Conservation (phyloP, 2,888 invertebrate genomes). For the Trichacis sp. region DNA sequence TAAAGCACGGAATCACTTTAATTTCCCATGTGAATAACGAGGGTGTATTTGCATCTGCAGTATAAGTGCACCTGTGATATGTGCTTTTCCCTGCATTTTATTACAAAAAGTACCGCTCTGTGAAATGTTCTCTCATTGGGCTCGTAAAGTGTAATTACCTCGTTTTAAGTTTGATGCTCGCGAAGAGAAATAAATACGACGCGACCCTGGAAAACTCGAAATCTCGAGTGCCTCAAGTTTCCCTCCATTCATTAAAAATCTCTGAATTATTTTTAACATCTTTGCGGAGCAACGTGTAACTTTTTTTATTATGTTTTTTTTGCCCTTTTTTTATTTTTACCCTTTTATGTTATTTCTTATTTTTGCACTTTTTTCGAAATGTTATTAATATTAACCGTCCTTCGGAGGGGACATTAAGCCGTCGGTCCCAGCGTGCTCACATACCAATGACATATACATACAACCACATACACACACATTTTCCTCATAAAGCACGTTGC, state of each 20-base stretch:
- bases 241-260: constrained; percentile 14
- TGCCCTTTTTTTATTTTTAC: too few relatives aligned
- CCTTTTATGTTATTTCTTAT: too few relatives aligned
- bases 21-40: constrained; percentile 36
- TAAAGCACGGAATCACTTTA: constrained; percentile 13
- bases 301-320: too few relatives aligned
- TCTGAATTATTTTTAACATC: too few relatives aligned
- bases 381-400: too few relatives aligned
- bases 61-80: constrained; percentile 37
- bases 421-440: too few relatives aligned
- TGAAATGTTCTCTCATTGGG: constrained; percentile 41
- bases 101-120: constrained; percentile 35
- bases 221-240: background rate
- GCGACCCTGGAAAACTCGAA: constrained; percentile 3
- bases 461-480: too few relatives aligned
- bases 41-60: constrained; percentile 34
- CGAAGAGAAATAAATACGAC: constrained; percentile 29
- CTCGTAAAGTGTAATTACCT: constrained; percentile 43
- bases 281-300: too few relatives aligned
- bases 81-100: constrained; percentile 36
- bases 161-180: constrained; percentile 37
- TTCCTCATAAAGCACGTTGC: too few relatives aligned
- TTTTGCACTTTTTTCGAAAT: too few relatives aligned
- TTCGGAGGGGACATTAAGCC: too few relatives aligned
- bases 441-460: too few relatives aligned